Base-by-base conservation (phyloP, 2,888 invertebrate species). In the Iselma pallidipennis region DNA sequence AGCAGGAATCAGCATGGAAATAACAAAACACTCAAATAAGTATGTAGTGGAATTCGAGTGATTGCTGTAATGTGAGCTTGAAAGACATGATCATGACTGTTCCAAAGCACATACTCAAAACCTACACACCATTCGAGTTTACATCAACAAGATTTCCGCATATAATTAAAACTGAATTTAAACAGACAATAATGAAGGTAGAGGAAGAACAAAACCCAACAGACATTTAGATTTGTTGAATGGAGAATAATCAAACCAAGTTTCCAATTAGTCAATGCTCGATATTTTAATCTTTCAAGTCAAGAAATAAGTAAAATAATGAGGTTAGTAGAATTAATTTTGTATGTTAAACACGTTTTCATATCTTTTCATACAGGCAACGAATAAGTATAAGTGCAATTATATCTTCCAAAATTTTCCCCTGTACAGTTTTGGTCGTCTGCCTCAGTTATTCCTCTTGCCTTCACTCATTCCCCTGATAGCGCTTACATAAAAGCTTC, bases 371-470 rank as follows among this genome's bases (percentile, higher is more conserved):
- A 37, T 37, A 16, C 21, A 50, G 37, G 37, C 59, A n/a, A 19
- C 23, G 28, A 42, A 55, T 45, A 55, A 51, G 45, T 61, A 56
- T 56, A 61, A 55, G 60, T 52, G 52, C 55, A 60, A 61, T 61
- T 61, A 61, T 56, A 61, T 61, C 53, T n/a, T n/a, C 49, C 53
- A 21, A 52, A 61, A 61, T 61, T 56, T 37, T 16, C 37, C 5
- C 16, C 37, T n/a, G n/a, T n/a, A n/a, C n/a, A n/a, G 9, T 37
- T 37, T 16, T 4, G 9, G 14, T 4, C 5, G 33, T 14, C 16
- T 16, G 14, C 14, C 37, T 16, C 37, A 1, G n/a, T 33, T 14
- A n/a, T 16, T 37, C 37, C 7, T 6, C 7, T 37, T 4, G 31
- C 14, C 33, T 14, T 14, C 33, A 12, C 5, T 25, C 5, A 25